Base-by-base conservation (phyloP, 2,797 vertebrate genomes). In the Threskiornis aethiopicus region DNA sequence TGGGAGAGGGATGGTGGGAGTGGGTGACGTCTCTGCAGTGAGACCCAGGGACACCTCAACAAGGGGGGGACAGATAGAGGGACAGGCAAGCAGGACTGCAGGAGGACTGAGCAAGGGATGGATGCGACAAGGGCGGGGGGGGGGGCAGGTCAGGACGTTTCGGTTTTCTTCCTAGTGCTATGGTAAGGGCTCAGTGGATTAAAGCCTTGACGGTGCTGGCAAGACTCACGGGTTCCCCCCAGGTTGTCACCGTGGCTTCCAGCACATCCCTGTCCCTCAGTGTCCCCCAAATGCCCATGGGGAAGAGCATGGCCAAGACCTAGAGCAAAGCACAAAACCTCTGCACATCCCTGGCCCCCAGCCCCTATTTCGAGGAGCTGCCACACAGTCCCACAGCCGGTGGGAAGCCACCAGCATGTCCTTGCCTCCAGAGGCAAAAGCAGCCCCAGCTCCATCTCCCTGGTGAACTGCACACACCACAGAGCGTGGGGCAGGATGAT, bases 401-500 rank as follows among this genome's bases (percentile, higher is more conserved):
- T 35, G n/a, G n/a, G 64, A 87, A 69, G 29, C 28, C 83, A 70
- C 17, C 67, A 31, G 2, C 0, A 0, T 6, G 13, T 47, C 61
- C 28, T 72, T 37, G 10, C 41, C 22, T 62, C 16, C 55, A n/a
- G 42, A 73, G 31, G 11, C 1, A 2, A 64, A 86, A 94, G 5
- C 39, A 70, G 29, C 22, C 17, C 39, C 35, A 44, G 29, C 24
- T 76, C 39, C 37, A 1, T 6, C 5, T 72, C 29, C 18, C 15
- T 0, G 5, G n/a, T 12, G 10, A 21, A 24, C 28, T 66, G 39
- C 11, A 24, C 13, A 2, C 3, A 0, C 22, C 24, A 9, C 13
- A 42, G n/a, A 58, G 39, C 1, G 9, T 6, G 44, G 69, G n/a
- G 15, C 25, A n/a, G 41, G 10, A 26, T 4, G 10, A 42, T 49